phyloP scores from a whole-genome alignment of 2,113 vertebrate species.

The Tinamus guttatus region DNA sequence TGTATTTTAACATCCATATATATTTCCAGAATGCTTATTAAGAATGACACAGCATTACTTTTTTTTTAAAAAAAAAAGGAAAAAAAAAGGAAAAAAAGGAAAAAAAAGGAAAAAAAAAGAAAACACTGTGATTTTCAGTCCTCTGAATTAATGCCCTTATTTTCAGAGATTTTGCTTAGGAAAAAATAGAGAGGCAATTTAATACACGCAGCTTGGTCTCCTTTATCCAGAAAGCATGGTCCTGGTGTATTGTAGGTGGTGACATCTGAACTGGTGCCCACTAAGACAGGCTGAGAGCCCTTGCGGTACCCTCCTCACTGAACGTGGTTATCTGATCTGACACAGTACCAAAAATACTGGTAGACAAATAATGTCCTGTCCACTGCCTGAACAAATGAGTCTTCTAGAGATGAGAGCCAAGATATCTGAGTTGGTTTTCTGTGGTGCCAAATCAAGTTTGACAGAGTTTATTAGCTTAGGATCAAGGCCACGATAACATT shows the following conservation, averaged over 20 bases:
- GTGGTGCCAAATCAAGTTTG: conserved; percentile 1
- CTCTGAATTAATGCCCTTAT: not conserved
- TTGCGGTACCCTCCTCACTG: not conserved
- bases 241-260: rapidly evolving
- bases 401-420: not conserved
- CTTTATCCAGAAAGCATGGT: not conserved
- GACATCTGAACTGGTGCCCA: not conserved
- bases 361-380: not conserved
- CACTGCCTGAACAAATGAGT: not conserved
- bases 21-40: not conserved
- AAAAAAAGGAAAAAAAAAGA: not conserved
- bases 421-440: not conserved
- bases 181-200: not conserved
- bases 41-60: not conserved
- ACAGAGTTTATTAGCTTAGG: conserved; percentile 23
- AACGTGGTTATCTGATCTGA: not conserved
- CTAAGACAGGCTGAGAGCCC: not conserved
- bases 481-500: not conserved
- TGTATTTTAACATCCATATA: not conserved
- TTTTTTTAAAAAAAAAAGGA: not conserved
- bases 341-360: not conserved
- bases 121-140: not conserved
- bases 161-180: not conserved
- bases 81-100: not conserved
- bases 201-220: rapidly evolving